Evolutionary conservation across 2,113 vertebrate species (phyloP).

Genomic region (Plecotus auritus): DNA sequence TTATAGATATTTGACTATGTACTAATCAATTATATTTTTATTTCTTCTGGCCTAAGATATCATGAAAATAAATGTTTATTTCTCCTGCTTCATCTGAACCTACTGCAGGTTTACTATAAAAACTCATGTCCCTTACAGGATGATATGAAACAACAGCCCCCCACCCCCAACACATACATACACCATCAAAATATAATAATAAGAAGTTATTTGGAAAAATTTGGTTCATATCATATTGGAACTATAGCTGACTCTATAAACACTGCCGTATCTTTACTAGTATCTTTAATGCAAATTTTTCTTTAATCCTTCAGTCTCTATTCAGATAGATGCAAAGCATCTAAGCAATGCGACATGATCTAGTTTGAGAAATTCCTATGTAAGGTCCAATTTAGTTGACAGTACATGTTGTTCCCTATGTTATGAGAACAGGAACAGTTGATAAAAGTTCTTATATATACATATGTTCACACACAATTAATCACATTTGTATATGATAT

Average conservation of each 20-base stretch:
- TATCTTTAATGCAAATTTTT: not conserved
- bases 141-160: not conserved
- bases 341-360: not conserved
- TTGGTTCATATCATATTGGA: not conserved
- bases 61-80: not conserved
- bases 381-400: not conserved
- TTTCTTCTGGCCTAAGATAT: conserved; percentile 26
- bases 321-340: not conserved
- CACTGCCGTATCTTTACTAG: not conserved
- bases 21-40: conserved; percentile 26
- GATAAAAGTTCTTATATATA: not conserved
- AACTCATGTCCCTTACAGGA: not conserved
- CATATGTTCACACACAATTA: not conserved
- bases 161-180: not conserved
- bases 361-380: not conserved
- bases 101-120: not conserved
- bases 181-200: not conserved
- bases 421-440: not conserved
- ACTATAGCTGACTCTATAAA: not conserved
- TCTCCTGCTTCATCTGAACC: conserved; percentile 1
- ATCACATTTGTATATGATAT: not conserved
- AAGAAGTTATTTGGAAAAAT: not conserved
- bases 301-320: not conserved
- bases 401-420: not conserved
- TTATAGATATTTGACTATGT: not conserved